Evolutionary conservation across 2,888 invertebrate species (phyloP).

Genomic region (Andrena praecox): DNA sequence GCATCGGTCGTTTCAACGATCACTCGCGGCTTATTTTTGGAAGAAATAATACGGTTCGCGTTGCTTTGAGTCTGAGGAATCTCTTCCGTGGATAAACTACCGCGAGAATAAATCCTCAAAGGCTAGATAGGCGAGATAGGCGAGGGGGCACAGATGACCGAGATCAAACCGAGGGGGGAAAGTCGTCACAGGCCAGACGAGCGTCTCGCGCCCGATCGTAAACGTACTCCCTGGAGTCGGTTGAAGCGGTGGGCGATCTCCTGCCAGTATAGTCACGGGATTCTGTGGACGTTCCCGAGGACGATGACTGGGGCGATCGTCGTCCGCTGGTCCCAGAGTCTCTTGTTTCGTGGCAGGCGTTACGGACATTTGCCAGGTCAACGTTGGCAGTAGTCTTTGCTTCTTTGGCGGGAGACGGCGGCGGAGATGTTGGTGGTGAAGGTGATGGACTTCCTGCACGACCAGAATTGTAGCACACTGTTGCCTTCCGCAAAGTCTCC

Average conservation of each 20-base stretch:
- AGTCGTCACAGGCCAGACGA: not conserved
- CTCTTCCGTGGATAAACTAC: not conserved
- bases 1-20: not conserved
- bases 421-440: conserved; percentile 83
- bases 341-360: conserved; percentile 66
- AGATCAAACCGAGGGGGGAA: not conserved
- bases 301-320: conserved; percentile 55
- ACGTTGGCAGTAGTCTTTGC: conserved; percentile 76
- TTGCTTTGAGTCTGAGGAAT: no score
- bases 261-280: conserved; percentile 59
- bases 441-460: conserved; percentile 83
- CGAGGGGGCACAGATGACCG: not conserved
- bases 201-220: conserved; percentile 29
- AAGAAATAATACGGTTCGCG: no score
- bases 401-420: conserved; percentile 83
- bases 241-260: conserved; percentile 63
- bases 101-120: not conserved
- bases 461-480: conserved; percentile 84
- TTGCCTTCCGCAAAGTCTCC: conserved; percentile 86
- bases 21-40: not conserved
- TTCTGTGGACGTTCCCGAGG: conserved; percentile 61
- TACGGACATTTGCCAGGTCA: conserved; percentile 81
- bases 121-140: not conserved
- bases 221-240: conserved; percentile 80
- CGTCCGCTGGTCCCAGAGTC: conserved; percentile 65